These are phyloP conservation scores for Eulemur mongoz DNA, from an alignment of 2,797 vertebrate genomes.

Conservation along the genomic window DNA sequence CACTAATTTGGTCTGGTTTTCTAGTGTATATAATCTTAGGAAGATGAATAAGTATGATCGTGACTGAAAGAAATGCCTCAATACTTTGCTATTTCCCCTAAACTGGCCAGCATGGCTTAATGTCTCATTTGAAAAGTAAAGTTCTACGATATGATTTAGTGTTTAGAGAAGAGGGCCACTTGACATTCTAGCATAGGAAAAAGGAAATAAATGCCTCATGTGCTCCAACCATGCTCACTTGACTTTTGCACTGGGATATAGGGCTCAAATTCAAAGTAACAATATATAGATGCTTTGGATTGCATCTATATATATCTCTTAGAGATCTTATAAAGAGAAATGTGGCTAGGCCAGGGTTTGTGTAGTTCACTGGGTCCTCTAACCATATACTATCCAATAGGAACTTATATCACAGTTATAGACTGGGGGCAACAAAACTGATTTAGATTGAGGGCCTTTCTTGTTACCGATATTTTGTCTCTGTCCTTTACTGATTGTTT, in stretches of 20 bases:
- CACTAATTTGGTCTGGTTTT: neutral
- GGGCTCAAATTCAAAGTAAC: slow-evolving; percentile 7
- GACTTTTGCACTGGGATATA: neutral
- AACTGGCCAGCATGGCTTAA: neutral
- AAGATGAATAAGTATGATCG: neutral
- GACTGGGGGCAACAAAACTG: neutral
- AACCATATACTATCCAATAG: neutral
- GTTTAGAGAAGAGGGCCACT: neutral
- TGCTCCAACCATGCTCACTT: neutral
- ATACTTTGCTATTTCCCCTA: neutral
- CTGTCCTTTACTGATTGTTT: neutral
- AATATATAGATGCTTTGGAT: neutral
- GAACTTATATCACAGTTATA: neutral
- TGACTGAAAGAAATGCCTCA: neutral
- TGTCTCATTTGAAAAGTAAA: slow-evolving; percentile 14
- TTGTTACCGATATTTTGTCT: neutral
- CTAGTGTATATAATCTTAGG: neutral
- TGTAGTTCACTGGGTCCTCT: neutral
- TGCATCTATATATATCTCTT: neutral
- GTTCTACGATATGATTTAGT: neutral
- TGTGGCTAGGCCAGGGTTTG: neutral
- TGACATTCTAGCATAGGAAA: neutral
- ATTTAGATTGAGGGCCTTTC: neutral
- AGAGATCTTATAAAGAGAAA: neutral
- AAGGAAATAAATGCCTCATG: neutral